Conservation (phyloP, 2,888 invertebrate species). For the Villa cingulata region DNA sequence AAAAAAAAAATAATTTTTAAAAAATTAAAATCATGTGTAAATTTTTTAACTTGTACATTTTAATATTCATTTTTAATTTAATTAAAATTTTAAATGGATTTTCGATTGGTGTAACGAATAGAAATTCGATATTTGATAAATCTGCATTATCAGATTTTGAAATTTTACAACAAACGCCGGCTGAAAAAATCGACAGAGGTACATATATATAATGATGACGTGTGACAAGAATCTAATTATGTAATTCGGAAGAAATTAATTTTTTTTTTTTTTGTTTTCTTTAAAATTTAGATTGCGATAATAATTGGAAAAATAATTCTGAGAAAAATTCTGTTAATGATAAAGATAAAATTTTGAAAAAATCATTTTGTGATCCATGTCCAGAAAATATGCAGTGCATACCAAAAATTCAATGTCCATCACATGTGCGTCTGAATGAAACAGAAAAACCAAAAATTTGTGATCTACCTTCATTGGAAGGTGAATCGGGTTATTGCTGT, state of each 20-base stretch:
- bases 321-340: no score
- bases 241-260: no score
- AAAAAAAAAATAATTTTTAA: no score
- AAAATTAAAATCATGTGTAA: no score
- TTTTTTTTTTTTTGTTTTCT: not conserved
- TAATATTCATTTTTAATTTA: not conserved
- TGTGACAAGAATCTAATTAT: not conserved
- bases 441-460: constrained; percentile 38
- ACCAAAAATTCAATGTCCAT: constrained; percentile 52
- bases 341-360: not conserved
- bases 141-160: not conserved
- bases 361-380: constrained; percentile 32
- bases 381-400: constrained; percentile 42
- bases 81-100: not conserved
- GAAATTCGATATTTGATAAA: not conserved
- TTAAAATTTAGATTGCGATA: not conserved
- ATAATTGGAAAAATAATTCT: not conserved
- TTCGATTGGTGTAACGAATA: not conserved
- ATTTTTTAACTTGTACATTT: no score
- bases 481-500: constrained; percentile 46
- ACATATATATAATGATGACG: not conserved
- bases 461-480: constrained; percentile 36
- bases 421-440: constrained; percentile 38
- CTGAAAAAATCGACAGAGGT: not conserved
- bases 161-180: not conserved